Evolutionary conservation across 1,140 invertebrate species (phyloP).

Genomic region (Zaprionus tsacasi): DNA sequence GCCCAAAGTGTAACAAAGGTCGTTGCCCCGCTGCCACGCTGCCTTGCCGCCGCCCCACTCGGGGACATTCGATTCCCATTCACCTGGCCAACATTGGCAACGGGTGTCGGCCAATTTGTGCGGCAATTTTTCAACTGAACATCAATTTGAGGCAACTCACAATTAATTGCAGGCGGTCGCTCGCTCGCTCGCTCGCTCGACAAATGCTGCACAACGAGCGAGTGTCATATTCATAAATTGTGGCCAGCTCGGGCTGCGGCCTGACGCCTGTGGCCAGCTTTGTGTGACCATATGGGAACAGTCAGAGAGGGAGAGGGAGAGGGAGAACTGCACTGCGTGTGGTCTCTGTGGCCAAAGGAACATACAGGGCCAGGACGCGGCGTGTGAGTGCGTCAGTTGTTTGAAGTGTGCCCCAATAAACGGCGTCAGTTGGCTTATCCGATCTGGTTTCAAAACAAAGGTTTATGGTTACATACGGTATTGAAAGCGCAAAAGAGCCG

Average conservation of each 20-base stretch:
- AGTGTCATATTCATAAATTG: slow-evolving; percentile 54
- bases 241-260: slow-evolving; percentile 25
- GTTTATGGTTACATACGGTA: slow-evolving; percentile 40
- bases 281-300: slow-evolving; percentile 22
- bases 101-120: not conserved
- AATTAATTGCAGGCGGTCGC: slow-evolving; percentile 43
- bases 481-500: slow-evolving; percentile 30
- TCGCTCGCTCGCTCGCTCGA: not conserved
- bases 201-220: slow-evolving; percentile 5
- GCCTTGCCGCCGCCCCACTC: not conserved
- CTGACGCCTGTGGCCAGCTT: slow-evolving; percentile 37
- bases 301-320: not conserved
- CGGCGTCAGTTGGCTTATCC: slow-evolving; percentile 27
- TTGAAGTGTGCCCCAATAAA: slow-evolving; percentile 46
- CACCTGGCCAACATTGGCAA: not conserved
- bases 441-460: slow-evolving; percentile 50
- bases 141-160: slow-evolving; percentile 27
- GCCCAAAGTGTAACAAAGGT: slow-evolving; percentile 21
- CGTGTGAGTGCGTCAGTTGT: slow-evolving; percentile 24
- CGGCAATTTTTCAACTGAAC: slow-evolving; percentile 17
- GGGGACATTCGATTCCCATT: slow-evolving; percentile 14
- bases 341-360: slow-evolving; percentile 14
- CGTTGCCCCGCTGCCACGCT: slow-evolving; percentile 4
- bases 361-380: not conserved
- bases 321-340: not conserved